Percentiles rank a stretch among this genome's conserved stretches.
These are phyloP conservation scores for Petrocephalus microphthalmus DNA, from an alignment of 2,113 vertebrate species.

Conservation along the genomic window DNA sequence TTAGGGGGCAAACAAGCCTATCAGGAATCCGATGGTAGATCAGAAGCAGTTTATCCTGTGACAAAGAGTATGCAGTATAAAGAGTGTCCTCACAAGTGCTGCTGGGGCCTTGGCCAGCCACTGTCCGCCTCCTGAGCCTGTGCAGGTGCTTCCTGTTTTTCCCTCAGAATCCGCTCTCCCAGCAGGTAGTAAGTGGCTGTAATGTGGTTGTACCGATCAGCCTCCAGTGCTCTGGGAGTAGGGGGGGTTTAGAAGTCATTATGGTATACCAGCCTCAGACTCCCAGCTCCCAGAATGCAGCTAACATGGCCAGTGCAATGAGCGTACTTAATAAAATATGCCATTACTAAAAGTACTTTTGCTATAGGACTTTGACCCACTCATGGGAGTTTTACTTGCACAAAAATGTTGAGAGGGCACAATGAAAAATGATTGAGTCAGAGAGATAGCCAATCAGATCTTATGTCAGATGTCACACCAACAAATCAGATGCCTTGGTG, in stretches of 20 bases:
- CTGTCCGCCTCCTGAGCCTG: constrained; percentile 36
- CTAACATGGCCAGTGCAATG: background rate
- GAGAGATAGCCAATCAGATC: too few species aligned
- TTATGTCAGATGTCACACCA: too few species aligned
- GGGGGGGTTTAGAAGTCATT: background rate
- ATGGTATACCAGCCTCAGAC: background rate
- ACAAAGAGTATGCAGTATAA: background rate
- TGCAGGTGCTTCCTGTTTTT: constrained; percentile 59
- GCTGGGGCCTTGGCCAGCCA: constrained; percentile 44
- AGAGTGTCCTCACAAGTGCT: constrained; percentile 41
- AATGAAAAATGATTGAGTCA: too few species aligned
- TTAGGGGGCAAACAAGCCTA: background rate
- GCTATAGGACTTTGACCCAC: background rate
- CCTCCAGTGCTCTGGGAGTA: constrained; percentile 57
- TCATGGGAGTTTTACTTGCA: too few species aligned
- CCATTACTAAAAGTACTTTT: background rate
- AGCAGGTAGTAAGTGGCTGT: constrained; percentile 68
- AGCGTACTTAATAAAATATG: background rate
- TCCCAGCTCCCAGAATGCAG: background rate
- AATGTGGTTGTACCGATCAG: constrained; percentile 66
- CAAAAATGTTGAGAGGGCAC: too few species aligned
- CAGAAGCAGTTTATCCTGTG: background rate
- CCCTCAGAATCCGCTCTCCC: constrained; percentile 61
- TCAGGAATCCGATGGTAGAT: background rate
- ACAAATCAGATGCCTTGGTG: too few species aligned